Conservation (phyloP, 2,888 invertebrate species). For the Cabera pusaria region DNA sequence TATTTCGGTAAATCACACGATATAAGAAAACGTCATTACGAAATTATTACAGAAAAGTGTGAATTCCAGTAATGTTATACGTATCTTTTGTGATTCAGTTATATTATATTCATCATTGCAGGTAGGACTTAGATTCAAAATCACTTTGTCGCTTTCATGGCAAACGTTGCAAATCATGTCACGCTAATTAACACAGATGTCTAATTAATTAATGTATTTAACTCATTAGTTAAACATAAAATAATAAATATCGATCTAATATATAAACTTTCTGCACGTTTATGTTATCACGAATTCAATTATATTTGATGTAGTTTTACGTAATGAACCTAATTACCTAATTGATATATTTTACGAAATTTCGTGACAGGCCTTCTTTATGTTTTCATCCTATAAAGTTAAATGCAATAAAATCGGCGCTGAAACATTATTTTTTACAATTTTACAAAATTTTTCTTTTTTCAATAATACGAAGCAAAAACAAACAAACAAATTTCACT, state of each 20-base stretch:
- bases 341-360: too few species aligned
- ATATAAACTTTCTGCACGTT: not conserved
- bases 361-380: too few species aligned
- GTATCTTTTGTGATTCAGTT: not conserved
- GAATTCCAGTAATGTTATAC: constrained; percentile 3
- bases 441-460: too few species aligned
- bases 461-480: too few species aligned
- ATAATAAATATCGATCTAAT: too few species aligned
- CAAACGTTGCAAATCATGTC: not conserved
- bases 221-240: too few species aligned
- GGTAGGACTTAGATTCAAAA: constrained; percentile 4
- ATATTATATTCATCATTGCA: not conserved
- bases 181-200: not conserved
- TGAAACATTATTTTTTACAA: too few species aligned
- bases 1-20: constrained; percentile 8
- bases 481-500: too few species aligned
- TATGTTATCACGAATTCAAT: not conserved
- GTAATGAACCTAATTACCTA: too few species aligned
- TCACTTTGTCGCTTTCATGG: not conserved
- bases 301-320: not conserved
- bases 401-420: too few species aligned
- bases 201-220: too few species aligned
- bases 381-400: too few species aligned
- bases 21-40: constrained; percentile 5
- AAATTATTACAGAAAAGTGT: constrained; percentile 2